Percentiles rank a stretch among this genome's conserved stretches.
These are phyloP conservation scores for Heliconius hortense DNA, from an alignment of 2,888 invertebrate species.

Conservation along the genomic window DNA sequence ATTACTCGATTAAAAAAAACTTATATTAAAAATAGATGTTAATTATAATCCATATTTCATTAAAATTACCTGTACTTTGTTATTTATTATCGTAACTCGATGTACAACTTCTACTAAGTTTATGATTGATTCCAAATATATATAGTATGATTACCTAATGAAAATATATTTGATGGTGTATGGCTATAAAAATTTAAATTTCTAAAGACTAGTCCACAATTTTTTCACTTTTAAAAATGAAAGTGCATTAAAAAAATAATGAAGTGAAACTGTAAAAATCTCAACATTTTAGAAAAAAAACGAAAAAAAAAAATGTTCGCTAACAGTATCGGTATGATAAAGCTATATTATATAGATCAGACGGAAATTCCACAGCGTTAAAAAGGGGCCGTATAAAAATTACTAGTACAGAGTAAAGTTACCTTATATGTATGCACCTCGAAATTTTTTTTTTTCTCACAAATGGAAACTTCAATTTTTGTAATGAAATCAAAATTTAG, in stretches of 20 bases:
- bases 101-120: conserved; percentile 61
- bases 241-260: conserved; percentile 39
- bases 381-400: conserved; percentile 39
- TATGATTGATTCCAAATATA: conserved; percentile 50
- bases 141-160: conserved; percentile 68
- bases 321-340: conserved; percentile 41
- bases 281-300: conserved; percentile 31
- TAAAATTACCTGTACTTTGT: conserved; percentile 76
- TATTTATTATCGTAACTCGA: conserved; percentile 76
- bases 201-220: conserved; percentile 44
- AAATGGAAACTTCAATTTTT: conserved; percentile 9
- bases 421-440: conserved; percentile 27
- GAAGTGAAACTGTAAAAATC: conserved; percentile 35
- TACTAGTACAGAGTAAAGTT: conserved; percentile 31
- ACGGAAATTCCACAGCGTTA: conserved; percentile 41
- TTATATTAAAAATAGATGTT: conserved; percentile 71
- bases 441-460: background rate
- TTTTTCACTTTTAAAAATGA: conserved; percentile 33
- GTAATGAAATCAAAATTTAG: background rate
- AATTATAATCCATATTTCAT: conserved; percentile 66
- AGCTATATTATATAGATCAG: conserved; percentile 44
- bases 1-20: conserved; percentile 68
- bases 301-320: conserved; percentile 18
- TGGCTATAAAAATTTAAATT: conserved; percentile 40
- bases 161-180: conserved; percentile 55